Base-by-base conservation (phyloP, 2,888 invertebrate genomes). In the Latrodectus hesperus region DNA sequence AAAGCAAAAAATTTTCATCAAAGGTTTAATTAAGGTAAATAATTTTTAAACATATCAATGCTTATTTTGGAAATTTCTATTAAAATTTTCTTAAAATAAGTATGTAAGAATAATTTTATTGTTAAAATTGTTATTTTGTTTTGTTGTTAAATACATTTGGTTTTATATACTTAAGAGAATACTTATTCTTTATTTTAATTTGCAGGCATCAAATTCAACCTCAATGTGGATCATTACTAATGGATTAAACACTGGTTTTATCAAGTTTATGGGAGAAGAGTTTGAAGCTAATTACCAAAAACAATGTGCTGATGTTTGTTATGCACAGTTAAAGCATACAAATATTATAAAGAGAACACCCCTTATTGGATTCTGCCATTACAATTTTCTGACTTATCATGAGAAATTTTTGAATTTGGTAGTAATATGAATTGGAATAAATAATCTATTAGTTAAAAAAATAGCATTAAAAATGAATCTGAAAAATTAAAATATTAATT, bases 231-330 rank as follows among this genome's bases (percentile, higher is more conserved):
- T 92, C 26, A 84, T 92, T 10, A 91, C 92, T 6, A 91, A 91
- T 85, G 92, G 92, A 1, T 80, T 91, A 17, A 91, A 92, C 89
- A 90, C 89, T 26, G 92, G 92, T 0, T 90, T 91, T n/a, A 87
- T 91, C 8, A 91, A 91, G 86, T 89, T 91, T 52, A 91, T 92
- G 67, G 92, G 92, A 0, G 91, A 92, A 88, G 92, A 92, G 14
- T 90, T 92, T 14, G 87, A 90, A 11, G 91, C 91, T 73, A 92
- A 92, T 87, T 90, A 90, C 74, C 90, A 89, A 9, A 89, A 91
- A 51, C 90, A 91, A n/a, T 89, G 90, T 78, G 65, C 82, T 26
- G 73, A 86, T 65, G 85, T 81, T 72, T 90, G 90, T 68, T 84
- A 90, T 76, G 76, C 89, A 49, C 90, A 90, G 77, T 90, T 89